Evolutionary conservation across 2,888 invertebrate genomes (phyloP).

Genomic region (Cryptocheilus praepositus): DNA sequence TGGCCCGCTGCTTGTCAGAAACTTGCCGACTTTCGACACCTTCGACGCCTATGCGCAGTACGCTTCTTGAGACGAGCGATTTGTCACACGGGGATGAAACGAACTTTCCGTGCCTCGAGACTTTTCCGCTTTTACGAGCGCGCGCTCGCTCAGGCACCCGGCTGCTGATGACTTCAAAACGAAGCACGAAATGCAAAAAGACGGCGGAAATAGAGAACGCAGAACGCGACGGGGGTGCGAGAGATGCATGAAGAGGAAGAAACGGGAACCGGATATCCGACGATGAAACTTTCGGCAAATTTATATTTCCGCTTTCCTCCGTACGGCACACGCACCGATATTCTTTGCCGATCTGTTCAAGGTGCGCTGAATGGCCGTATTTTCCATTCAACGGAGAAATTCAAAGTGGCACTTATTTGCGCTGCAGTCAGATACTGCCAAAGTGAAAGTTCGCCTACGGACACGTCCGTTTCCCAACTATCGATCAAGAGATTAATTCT

Average conservation of each 20-base stretch:
- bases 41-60: no score
- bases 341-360: constrained; percentile 17
- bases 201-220: constrained; percentile 8
- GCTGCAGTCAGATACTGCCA: neutral
- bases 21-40: neutral
- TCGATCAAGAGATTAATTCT: neutral
- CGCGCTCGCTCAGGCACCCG: constrained; percentile 9
- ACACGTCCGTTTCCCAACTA: neutral
- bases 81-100: constrained; percentile 39
- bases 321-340: constrained; percentile 5
- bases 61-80: constrained; percentile 31
- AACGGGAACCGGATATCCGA: constrained; percentile 19
- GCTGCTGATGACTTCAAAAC: constrained; percentile 37
- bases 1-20: neutral
- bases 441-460: neutral
- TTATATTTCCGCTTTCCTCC: constrained; percentile 32
- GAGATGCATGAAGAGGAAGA: no score
- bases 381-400: constrained; percentile 34
- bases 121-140: constrained; percentile 25
- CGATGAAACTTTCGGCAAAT: constrained; percentile 50
- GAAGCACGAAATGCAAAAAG: neutral
- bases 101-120: constrained; percentile 35
- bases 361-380: constrained; percentile 29
- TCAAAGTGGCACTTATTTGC: constrained; percentile 41
- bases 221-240: constrained; percentile 3